Evolutionary conservation across 2,113 vertebrate genomes (phyloP), one percentile per base, ranked within the genome.

Genomic region (Sorex araneus): DNA sequence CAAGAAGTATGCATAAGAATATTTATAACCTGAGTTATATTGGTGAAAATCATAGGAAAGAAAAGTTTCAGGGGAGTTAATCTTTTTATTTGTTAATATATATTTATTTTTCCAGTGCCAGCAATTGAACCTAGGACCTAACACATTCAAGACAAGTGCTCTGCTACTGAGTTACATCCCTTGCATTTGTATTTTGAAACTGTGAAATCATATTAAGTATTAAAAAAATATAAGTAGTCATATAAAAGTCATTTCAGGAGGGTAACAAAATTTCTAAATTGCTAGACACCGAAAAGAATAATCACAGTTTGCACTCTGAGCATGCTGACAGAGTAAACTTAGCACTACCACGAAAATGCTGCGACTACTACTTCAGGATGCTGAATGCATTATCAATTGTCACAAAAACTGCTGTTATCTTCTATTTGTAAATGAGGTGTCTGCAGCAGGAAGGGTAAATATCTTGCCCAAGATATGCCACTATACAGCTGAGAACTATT

Each of bases 401-500:
- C 78, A 71, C 71, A 45, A 88, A 78, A 91, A 78, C 40, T 71
- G 64, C 50, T 73, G 69, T 21, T 30, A 47, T 70, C n/a, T 19
- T 30, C 21, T 94, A 27, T 54, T 79, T 63, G 43, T 54, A 71
- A 71, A 77, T 34, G 36, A 77, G 40, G 36, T 77, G 47, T 63
- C 36, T 69, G n/a, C 86, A 12, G 69, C 54, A 50, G 57, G 43
- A 28, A 71, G 8, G 84, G 12, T 73, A 78, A 67, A 30, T 19
- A 60, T 63, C 47, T 77, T 40, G 8, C 47, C 63, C 50, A 90
- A 76, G 21, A 47, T 70, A 80, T 69, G 45, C 57, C 23, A 54
- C 16, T 30, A 71, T 1, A 6, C 82, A 77, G 36, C 12, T 2
- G 23, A 63, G 77, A 43, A 54, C 1, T 66, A n/a, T 71, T 30